These are phyloP conservation scores for Toxostoma redivivum DNA, from an alignment of 2,113 vertebrate genomes.

Conservation along the genomic window DNA sequence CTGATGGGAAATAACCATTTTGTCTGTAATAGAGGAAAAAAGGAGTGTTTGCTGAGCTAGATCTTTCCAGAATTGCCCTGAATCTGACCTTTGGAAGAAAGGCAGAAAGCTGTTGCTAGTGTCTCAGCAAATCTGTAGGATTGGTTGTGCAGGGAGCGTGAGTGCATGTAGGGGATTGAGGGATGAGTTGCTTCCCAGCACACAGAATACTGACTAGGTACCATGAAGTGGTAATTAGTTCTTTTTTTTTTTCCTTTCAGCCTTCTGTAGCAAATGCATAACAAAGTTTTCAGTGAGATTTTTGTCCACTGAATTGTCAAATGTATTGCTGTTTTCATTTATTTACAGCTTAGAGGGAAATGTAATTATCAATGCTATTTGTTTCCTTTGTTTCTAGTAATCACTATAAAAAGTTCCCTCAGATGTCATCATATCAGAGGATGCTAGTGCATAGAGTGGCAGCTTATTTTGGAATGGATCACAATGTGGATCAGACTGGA, in stretches of 20 bases:
- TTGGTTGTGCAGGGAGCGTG: not conserved
- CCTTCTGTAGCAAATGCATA: not conserved
- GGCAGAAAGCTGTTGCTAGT: not conserved
- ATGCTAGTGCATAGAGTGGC: conserved; percentile 96
- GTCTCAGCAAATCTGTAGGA: not conserved
- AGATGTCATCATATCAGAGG: conserved; percentile 95
- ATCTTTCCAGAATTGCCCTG: not conserved
- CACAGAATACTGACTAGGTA: not conserved
- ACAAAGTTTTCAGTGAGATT: not conserved
- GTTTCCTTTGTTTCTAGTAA: conserved; percentile 64
- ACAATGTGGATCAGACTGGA: conserved; percentile 96
- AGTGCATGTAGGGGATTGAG: fast-evolving
- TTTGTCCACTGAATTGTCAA: not conserved
- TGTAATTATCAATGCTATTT: not conserved
- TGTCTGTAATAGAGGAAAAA: not conserved
- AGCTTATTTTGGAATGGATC: conserved; percentile 96
- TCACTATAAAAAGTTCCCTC: conserved; percentile 94
- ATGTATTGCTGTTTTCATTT: not conserved
- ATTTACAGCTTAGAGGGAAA: not conserved
- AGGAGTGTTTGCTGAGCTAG: not conserved
- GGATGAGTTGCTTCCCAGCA: not conserved
- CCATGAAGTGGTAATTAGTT: not conserved
- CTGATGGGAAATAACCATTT: not conserved
- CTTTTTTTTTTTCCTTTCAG: not conserved
- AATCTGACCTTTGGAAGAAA: not conserved